Evolutionary conservation across 2,113 vertebrate genomes (phyloP).

Genomic region (Lepisosteus osseus): DNA sequence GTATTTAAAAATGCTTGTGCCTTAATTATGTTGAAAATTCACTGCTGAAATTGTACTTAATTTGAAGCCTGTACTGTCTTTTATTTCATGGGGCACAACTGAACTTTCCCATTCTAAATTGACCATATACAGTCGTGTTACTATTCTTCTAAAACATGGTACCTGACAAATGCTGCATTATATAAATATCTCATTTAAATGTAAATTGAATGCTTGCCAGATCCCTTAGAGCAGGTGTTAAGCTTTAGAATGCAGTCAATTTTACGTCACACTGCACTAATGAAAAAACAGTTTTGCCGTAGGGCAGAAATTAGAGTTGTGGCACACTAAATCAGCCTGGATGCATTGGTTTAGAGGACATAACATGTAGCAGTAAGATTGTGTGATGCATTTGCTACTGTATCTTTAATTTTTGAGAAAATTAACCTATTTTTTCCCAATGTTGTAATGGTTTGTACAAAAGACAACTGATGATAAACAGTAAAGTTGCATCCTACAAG

Average conservation of each 20-base stretch:
- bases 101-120: background rate
- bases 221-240: background rate
- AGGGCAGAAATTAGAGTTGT: background rate
- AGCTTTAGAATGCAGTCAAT: background rate
- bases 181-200: slow-evolving; percentile 1
- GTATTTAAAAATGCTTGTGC: slow-evolving; percentile 1
- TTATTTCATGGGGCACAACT: background rate
- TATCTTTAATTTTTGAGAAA: too few relatives aligned
- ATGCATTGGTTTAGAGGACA: too few relatives aligned
- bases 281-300: background rate
- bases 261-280: background rate
- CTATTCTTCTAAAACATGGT: background rate
- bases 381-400: too few relatives aligned
- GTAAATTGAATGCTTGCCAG: background rate
- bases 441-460: too few relatives aligned
- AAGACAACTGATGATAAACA: too few relatives aligned
- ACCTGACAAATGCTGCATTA: background rate
- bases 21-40: background rate
- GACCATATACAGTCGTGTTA: background rate
- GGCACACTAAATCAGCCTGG: background rate
- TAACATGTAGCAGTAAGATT: too few relatives aligned
- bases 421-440: too few relatives aligned
- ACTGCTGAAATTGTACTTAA: background rate
- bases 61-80: background rate
- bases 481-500: too few relatives aligned